phyloP scores from a whole-genome alignment of 2,113 vertebrate genomes.

The Mustelus asterias region DNA sequence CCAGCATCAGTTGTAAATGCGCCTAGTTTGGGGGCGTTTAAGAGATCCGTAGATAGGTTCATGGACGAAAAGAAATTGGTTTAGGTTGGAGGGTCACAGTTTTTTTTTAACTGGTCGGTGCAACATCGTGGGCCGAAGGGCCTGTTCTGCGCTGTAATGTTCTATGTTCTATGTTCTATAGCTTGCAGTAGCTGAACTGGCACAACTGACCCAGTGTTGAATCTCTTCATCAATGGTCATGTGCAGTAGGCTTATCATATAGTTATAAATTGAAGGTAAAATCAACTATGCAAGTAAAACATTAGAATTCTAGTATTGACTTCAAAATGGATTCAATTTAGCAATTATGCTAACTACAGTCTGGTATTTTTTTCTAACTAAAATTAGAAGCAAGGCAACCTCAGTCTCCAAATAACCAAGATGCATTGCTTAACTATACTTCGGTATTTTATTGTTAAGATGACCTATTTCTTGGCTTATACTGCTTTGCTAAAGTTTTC shows the following conservation, averaged over 20 bases:
- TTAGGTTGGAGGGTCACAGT: too few species aligned
- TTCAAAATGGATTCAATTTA: background rate
- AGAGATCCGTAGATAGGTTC: too few species aligned
- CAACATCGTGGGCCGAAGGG: too few species aligned
- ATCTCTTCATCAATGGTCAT: too few species aligned
- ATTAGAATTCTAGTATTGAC: background rate
- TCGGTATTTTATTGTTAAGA: background rate
- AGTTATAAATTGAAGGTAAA: background rate
- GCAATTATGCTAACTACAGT: background rate
- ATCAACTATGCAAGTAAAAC: background rate
- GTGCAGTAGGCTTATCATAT: background rate
- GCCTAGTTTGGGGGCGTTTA: too few species aligned
- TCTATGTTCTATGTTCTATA: too few species aligned
- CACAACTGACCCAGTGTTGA: too few species aligned
- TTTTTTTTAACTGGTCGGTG: too few species aligned
- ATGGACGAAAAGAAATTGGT: too few species aligned
- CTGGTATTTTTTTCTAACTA: background rate
- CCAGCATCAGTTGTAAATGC: too few species aligned
- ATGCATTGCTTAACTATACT: background rate
- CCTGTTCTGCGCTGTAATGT: too few species aligned
- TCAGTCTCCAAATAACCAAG: background rate
- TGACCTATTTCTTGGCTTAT: background rate
- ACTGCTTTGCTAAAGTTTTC: background rate
- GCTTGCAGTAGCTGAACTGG: too few species aligned
- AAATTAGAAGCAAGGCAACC: background rate